Evolutionary conservation across 2,888 invertebrate species (phyloP).

Genomic region (Yponomeuta evonymella): DNA sequence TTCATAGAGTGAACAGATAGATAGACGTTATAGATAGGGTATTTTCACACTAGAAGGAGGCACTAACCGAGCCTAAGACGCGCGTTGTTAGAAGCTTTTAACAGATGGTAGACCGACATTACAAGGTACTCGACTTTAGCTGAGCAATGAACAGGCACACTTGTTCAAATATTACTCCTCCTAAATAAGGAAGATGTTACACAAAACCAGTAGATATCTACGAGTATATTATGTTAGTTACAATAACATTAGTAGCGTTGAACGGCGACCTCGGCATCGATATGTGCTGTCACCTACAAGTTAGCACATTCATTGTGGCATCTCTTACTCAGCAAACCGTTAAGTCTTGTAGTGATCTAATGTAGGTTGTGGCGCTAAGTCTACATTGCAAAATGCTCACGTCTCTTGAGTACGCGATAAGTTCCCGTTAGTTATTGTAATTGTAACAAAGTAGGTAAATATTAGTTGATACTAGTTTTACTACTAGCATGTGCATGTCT

Average conservation of each 20-base stretch:
- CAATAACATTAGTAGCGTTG: neutral
- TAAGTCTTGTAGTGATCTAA: neutral
- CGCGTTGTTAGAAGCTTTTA: neutral
- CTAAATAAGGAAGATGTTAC: conserved; percentile 26
- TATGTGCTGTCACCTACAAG: conserved; percentile 19
- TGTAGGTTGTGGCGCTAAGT: no score
- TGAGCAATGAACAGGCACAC: conserved; percentile 23
- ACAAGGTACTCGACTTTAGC: neutral
- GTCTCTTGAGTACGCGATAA: no score
- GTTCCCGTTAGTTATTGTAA: no score
- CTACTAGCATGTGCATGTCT: no score
- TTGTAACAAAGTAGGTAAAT: no score
- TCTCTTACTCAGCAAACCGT: neutral
- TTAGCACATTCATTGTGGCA: neutral
- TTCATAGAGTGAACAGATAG: no score
- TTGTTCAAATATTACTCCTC: conserved; percentile 23
- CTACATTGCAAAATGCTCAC: no score
- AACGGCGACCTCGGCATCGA: conserved; percentile 41
- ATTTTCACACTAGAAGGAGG: neutral
- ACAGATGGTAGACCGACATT: neutral
- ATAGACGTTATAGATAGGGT: neutral
- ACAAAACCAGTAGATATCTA: neutral
- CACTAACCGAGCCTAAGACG: neutral
- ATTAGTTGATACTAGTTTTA: no score
- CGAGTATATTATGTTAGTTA: neutral